Evolutionary conservation across 2,888 invertebrate species (phyloP).

Genomic region (Megalurothrips usitatus): DNA sequence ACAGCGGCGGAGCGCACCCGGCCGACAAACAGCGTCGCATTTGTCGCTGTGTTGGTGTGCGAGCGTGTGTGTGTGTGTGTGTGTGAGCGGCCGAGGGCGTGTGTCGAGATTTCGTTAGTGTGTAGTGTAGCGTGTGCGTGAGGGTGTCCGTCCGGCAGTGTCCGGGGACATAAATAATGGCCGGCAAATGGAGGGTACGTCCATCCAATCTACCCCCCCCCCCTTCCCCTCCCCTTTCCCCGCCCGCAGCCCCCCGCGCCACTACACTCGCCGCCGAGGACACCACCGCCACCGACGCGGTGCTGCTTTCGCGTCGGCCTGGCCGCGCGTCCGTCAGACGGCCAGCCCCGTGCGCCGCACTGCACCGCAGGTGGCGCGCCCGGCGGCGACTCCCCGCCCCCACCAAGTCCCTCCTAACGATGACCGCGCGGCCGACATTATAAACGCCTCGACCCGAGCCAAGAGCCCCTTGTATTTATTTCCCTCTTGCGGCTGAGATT

Average conservation of each 20-base stretch:
- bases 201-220: slow-evolving; percentile 6
- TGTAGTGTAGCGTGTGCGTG: not conserved
- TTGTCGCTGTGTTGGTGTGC: not conserved
- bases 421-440: not conserved
- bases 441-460: too few species aligned
- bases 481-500: too few species aligned
- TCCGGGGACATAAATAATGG: slow-evolving; percentile 17
- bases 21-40: too few species aligned
- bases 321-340: not conserved
- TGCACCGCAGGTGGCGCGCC: not conserved
- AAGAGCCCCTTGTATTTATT: too few species aligned
- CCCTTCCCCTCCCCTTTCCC: not conserved
- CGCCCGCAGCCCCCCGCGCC: not conserved
- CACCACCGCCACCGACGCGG: too few species aligned
- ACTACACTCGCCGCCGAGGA: not conserved
- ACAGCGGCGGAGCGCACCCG: too few species aligned
- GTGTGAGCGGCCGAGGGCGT: not conserved
- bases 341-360: not conserved
- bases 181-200: slow-evolving; percentile 15
- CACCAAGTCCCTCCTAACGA: not conserved
- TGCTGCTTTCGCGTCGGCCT: not conserved
- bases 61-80: not conserved
- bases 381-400: not conserved
- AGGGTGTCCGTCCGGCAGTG: not conserved
- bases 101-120: not conserved